Evolutionary conservation across 2,797 vertebrate species (phyloP).

Genomic region (Lemur catta): DNA sequence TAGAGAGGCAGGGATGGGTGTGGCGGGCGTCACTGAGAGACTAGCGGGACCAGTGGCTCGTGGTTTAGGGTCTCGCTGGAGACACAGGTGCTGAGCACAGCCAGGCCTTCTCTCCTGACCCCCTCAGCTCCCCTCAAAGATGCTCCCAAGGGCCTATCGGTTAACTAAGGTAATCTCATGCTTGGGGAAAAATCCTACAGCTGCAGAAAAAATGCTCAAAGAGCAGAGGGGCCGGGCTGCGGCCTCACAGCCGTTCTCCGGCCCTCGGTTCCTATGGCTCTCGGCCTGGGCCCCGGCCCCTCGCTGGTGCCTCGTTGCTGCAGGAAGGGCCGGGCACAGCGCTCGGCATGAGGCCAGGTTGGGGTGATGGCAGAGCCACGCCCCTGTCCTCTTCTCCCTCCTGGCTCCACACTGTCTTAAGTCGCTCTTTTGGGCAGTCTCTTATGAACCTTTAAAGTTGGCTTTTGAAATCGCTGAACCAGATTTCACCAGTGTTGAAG

Average conservation of each 20-base stretch:
- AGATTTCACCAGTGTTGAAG: not conserved
- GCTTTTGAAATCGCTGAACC: not conserved
- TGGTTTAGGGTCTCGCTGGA: not conserved
- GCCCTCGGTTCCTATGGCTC: not conserved
- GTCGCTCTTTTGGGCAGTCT: not conserved
- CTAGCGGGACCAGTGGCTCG: not conserved
- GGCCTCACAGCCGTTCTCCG: accelerated
- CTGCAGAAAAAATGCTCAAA: not conserved
- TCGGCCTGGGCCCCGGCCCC: not conserved
- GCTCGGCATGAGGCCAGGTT: accelerated
- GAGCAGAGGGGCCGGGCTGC: not conserved
- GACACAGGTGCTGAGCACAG: not conserved
- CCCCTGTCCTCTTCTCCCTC: not conserved
- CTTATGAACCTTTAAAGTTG: not conserved
- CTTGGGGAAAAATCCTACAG: not conserved
- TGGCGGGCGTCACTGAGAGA: not conserved
- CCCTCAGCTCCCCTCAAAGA: not conserved
- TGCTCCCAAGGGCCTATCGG: too few species aligned
- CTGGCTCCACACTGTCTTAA: not conserved
- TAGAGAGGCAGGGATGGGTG: not conserved
- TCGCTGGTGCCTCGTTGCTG: not conserved
- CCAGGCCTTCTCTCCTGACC: not conserved
- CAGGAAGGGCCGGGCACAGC: not conserved
- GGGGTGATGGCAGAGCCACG: not conserved
- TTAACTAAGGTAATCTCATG: not conserved